A percentile compares a stretch with the other conserved stretches of the same genome.
Conservation (phyloP, 2,888 invertebrate genomes). For the Dyspetes luteomarginatus region DNA sequence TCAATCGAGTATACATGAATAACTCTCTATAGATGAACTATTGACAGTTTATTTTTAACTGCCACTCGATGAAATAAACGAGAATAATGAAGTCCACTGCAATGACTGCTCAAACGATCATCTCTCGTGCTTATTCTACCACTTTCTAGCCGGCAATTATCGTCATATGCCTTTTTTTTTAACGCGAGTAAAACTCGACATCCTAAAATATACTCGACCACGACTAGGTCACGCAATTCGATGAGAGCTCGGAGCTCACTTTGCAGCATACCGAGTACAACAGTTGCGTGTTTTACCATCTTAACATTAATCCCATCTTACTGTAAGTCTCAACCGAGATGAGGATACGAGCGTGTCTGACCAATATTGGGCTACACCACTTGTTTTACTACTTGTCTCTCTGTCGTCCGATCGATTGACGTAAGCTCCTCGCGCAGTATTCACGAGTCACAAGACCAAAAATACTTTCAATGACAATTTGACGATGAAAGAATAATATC, state of each 20-base stretch:
- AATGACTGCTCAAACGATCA: neutral
- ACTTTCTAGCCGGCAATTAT: neutral
- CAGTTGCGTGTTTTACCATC: slow-evolving; percentile 10
- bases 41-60: slow-evolving; percentile 5
- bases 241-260: neutral
- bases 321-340: neutral
- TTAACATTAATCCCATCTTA: slow-evolving; percentile 16
- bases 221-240: slow-evolving; percentile 20
- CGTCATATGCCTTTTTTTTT: neutral
- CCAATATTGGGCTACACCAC: slow-evolving; percentile 51
- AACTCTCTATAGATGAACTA: neutral
- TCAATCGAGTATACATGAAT: neutral
- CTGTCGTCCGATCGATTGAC: slow-evolving; percentile 6
- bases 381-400: slow-evolving; percentile 8
- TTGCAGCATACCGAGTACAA: neutral
- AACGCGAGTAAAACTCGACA: neutral
- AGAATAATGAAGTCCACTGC: neutral
- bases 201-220: neutral
- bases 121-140: neutral
- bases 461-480: neutral
- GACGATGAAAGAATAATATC: neutral
- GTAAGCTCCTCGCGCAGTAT: neutral
- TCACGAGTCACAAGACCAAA: neutral
- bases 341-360: slow-evolving; percentile 26
- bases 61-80: neutral